Percentiles rank a stretch among this genome's conserved stretches.
Evolutionary conservation across 2,888 invertebrate genomes (phyloP).

Genomic region (Ophion ellenae): DNA sequence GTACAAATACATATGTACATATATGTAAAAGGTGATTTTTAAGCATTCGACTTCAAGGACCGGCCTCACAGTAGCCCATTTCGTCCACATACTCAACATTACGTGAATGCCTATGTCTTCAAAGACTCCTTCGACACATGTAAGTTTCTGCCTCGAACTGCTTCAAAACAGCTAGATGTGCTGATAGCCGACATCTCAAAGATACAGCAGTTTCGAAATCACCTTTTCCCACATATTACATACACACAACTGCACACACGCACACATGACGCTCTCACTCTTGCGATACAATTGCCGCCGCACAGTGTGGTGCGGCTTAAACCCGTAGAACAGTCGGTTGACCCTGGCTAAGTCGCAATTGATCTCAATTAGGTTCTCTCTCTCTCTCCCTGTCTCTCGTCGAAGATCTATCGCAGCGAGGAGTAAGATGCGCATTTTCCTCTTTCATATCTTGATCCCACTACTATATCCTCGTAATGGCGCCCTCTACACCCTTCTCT

Average conservation of each 20-base stretch:
- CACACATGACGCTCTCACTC: slow-evolving; percentile 41
- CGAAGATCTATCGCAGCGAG: slow-evolving; percentile 24
- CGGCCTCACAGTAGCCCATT: neutral
- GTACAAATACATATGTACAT: neutral
- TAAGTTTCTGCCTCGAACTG: neutral
- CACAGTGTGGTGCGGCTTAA: slow-evolving; percentile 43
- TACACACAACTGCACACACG: neutral
- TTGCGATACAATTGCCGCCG: slow-evolving; percentile 45
- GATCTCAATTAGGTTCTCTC: slow-evolving; percentile 79
- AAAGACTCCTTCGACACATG: neutral
- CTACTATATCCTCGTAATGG: slow-evolving; percentile 18
- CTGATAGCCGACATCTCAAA: neutral
- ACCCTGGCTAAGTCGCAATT: slow-evolving; percentile 83
- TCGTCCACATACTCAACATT: neutral
- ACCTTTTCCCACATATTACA: neutral
- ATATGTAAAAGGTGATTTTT: neutral
- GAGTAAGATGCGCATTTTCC: slow-evolving; percentile 26
- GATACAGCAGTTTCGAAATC: neutral
- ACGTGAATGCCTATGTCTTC: neutral
- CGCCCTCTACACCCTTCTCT: slow-evolving; percentile 46
- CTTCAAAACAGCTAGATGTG: neutral
- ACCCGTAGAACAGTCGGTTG: slow-evolving; percentile 75
- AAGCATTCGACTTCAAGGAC: neutral
- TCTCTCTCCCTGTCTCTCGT: slow-evolving; percentile 32
- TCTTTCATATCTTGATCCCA: slow-evolving; percentile 48